Conservation (phyloP, 1,140 invertebrate species). For the Drosophila mojavensis region DNA sequence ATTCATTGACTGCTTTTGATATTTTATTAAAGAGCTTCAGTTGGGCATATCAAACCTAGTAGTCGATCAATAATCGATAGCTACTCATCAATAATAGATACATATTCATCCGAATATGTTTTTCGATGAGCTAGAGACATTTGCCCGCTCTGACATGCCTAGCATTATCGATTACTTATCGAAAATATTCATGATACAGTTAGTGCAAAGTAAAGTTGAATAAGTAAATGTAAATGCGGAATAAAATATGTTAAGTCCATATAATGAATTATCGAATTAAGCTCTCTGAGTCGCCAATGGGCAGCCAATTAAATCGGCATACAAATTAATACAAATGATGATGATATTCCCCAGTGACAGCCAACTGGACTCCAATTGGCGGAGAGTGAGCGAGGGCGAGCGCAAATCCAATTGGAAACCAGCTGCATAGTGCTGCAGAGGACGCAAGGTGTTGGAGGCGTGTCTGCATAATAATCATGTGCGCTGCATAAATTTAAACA, state of each 20-base stretch:
- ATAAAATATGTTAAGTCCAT: slow-evolving; percentile 56
- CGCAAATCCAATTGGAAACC: too few species aligned
- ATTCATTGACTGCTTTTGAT: too few species aligned
- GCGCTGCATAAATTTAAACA: slow-evolving; percentile 67
- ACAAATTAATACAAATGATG: slow-evolving; percentile 80
- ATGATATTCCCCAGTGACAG: slow-evolving; percentile 44
- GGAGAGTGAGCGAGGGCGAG: not conserved
- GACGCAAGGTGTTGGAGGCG: slow-evolving; percentile 56
- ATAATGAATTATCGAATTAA: slow-evolving; percentile 78
- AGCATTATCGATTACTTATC: not conserved
- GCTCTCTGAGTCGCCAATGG: slow-evolving; percentile 54
- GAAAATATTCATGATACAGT: not conserved
- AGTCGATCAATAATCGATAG: not conserved
- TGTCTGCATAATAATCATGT: slow-evolving; percentile 45
- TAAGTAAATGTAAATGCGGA: slow-evolving; percentile 47
- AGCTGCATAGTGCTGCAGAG: slow-evolving; percentile 14
- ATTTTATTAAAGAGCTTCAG: too few species aligned
- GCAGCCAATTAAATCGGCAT: slow-evolving; percentile 78
- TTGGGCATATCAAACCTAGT: too few species aligned
- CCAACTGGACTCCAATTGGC: slow-evolving; percentile 17
- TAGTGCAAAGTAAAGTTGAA: slow-evolving; percentile 26
- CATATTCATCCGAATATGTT: too few species aligned
- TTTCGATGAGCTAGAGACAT: not conserved
- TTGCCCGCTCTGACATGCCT: not conserved
- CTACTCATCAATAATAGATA: too few species aligned